phyloP scores from a whole-genome alignment of 2,888 invertebrate species.

The Agrotis puta region DNA sequence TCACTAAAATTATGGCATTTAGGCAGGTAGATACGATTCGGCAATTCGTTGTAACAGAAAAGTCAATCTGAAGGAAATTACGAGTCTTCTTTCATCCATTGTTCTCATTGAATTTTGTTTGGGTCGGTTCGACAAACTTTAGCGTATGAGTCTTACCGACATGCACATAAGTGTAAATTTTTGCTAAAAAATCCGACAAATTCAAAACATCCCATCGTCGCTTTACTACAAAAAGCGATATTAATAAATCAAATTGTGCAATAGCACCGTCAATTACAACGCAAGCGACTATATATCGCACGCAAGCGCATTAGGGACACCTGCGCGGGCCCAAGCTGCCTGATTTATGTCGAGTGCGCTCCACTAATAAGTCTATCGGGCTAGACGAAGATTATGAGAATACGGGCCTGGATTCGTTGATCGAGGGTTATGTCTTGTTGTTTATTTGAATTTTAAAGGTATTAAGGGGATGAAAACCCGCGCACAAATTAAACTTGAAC shows the following conservation, averaged over 20 bases:
- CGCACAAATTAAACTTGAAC: too few species aligned
- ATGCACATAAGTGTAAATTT: too few species aligned
- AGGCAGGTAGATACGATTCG: too few species aligned
- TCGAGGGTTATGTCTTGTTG: conserved; percentile 13
- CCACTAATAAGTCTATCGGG: conserved; percentile 64
- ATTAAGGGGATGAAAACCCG: neutral
- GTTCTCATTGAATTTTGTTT: too few species aligned
- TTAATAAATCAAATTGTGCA: conserved; percentile 58
- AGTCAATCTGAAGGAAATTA: too few species aligned
- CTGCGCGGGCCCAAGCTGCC: conserved; percentile 60
- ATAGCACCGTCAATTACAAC: conserved; percentile 63
- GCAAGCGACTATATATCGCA: conserved; percentile 65
- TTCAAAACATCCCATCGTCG: conserved; percentile 8
- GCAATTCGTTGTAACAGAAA: too few species aligned
- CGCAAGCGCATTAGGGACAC: conserved; percentile 69
- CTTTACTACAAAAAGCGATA: conserved; percentile 46
- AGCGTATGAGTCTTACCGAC: too few species aligned
- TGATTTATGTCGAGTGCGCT: conserved; percentile 60
- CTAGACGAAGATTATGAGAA: conserved; percentile 63
- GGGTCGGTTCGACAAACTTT: too few species aligned
- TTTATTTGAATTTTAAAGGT: conserved; percentile 2
- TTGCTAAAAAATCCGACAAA: neutral
- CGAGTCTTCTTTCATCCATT: too few species aligned
- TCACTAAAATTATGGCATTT: too few species aligned
- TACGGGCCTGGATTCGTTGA: conserved; percentile 26